Evolutionary conservation across 2,113 vertebrate genomes (phyloP).

Genomic region (Cavia porcellus): DNA sequence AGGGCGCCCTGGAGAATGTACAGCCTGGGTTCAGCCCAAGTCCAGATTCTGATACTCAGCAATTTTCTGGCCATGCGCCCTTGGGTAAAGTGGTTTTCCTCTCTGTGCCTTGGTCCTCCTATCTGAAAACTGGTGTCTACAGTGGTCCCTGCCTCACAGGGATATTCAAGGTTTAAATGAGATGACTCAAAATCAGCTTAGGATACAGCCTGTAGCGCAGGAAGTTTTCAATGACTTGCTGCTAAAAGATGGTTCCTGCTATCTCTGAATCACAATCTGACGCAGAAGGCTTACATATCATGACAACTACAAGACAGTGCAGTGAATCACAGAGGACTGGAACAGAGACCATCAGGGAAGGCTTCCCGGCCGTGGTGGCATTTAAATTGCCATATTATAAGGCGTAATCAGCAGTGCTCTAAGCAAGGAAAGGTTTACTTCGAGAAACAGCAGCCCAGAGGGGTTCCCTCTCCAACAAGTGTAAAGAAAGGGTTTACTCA

Average conservation of each 20-base stretch:
- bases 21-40: background rate
- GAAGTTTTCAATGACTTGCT: background rate
- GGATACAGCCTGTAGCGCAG: background rate
- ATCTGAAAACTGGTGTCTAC: background rate
- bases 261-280: background rate
- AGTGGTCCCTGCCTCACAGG: background rate
- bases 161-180: background rate
- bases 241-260: background rate
- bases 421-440: background rate
- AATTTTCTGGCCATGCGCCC: background rate
- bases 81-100: accelerated
- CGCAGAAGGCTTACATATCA: background rate
- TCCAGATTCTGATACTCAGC: background rate
- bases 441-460: background rate
- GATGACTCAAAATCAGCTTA: background rate
- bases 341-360: background rate
- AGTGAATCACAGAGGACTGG: background rate
- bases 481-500: background rate
- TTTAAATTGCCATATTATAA: background rate
- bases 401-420: background rate
- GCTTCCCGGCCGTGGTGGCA: background rate
- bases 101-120: background rate
- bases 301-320: background rate
- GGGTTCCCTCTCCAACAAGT: background rate
- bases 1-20: accelerated